phyloP scores from a whole-genome alignment of 2,888 invertebrate species.

The Lagria hirta region DNA sequence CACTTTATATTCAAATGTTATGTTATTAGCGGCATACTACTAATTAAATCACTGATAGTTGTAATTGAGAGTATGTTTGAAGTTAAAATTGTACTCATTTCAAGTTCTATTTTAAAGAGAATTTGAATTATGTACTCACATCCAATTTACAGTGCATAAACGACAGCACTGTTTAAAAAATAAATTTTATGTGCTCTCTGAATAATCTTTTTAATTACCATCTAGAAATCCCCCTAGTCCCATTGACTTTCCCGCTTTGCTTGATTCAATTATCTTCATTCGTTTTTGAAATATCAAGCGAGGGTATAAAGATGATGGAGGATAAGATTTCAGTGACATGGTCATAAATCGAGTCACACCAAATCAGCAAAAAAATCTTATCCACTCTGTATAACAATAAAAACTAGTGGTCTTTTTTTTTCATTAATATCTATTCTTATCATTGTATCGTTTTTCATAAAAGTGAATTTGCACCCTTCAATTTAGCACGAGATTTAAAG shows the following conservation, averaged over 20 bases:
- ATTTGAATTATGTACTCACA: no score
- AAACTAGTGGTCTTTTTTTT: no score
- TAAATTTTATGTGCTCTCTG: slow-evolving; percentile 12
- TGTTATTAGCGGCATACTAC: no score
- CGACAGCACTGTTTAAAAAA: no score
- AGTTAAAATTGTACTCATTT: no score
- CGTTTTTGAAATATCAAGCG: slow-evolving; percentile 17
- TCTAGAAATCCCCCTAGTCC: slow-evolving; percentile 17
- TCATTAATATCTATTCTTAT: no score
- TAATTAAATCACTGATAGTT: no score
- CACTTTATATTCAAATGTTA: no score
- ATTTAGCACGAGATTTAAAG: slow-evolving; percentile 15
- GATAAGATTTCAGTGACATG: slow-evolving; percentile 17
- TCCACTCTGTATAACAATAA: slow-evolving; percentile 14
- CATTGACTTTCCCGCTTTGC: slow-evolving; percentile 11
- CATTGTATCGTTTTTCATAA: slow-evolving; percentile 24
- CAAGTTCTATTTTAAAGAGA: no score
- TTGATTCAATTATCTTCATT: slow-evolving; percentile 20
- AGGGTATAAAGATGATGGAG: slow-evolving; percentile 14
- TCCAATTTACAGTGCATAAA: no score
- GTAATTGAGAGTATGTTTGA: no score
- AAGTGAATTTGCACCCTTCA: slow-evolving; percentile 20
- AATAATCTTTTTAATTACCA: slow-evolving; percentile 19
- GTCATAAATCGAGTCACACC: no score
- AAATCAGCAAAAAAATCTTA: slow-evolving; percentile 5